A percentile compares a stretch with the other conserved stretches of the same genome.
These are phyloP conservation scores for Anoplolepis gracilipes DNA, from an alignment of 1,140 invertebrate species.

Conservation along the genomic window DNA sequence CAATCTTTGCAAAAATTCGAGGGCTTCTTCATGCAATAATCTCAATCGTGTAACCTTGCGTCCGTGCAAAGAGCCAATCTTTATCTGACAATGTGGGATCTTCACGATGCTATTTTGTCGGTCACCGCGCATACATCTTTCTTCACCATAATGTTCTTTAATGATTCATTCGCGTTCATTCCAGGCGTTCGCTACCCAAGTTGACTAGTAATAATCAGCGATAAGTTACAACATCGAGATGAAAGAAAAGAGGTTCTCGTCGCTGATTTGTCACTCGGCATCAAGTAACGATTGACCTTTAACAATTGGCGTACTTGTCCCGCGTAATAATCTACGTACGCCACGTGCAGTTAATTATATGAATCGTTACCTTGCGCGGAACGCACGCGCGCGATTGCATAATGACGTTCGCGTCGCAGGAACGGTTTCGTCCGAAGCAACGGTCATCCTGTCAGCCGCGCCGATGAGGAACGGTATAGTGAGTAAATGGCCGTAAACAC, in stretches of 20 bases:
- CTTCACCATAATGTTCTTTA: not conserved
- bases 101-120: not conserved
- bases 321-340: not conserved
- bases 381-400: conserved; percentile 24
- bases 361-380: conserved; percentile 12
- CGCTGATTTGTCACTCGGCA: not conserved
- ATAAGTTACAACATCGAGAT: not conserved
- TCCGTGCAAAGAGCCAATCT: not conserved
- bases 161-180: conserved; percentile 33
- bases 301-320: conserved; percentile 26
- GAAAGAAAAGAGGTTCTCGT: not conserved
- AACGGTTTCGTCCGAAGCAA: conserved; percentile 57
- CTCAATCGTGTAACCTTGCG: not conserved
- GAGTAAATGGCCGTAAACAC: conserved; percentile 45
- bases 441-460: conserved; percentile 38
- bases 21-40: not conserved
- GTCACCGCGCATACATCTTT: not conserved
- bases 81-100: not conserved
- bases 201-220: not conserved
- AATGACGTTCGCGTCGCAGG: conserved; percentile 30
- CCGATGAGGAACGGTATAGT: conserved; percentile 62
- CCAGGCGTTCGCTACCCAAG: not conserved
- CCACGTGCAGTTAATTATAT: conserved; percentile 41
- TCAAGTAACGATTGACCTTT: conserved; percentile 34
- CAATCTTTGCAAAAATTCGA: conserved; percentile 16